Conservation (phyloP, 2,113 vertebrate species). For the Rana temporaria region DNA sequence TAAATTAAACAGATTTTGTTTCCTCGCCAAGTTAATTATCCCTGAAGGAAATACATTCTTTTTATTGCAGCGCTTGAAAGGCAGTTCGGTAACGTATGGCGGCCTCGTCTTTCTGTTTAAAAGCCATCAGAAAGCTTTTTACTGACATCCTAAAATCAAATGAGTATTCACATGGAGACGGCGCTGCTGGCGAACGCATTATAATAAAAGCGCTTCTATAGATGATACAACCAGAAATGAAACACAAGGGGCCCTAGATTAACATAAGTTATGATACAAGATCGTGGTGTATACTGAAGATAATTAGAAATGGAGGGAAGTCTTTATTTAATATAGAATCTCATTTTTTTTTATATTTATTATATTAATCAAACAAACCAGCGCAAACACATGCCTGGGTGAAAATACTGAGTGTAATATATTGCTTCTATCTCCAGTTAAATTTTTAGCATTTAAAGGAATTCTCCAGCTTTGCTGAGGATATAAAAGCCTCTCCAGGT, state of each 20-base stretch:
- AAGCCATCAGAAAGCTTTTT: slow-evolving; percentile 32
- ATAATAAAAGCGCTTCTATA: background rate
- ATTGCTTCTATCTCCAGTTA: too few species aligned
- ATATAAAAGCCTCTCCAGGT: too few species aligned
- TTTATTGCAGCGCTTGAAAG: background rate
- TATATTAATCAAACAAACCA: too few species aligned
- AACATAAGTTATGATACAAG: background rate
- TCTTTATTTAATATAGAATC: background rate
- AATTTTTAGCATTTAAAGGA: too few species aligned
- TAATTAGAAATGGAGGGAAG: background rate
- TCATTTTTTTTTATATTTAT: background rate
- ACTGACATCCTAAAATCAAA: slow-evolving; percentile 6
- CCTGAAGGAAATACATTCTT: slow-evolving; percentile 10
- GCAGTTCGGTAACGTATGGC: background rate
- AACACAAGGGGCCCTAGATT: slow-evolving; percentile 13
- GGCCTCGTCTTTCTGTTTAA: background rate
- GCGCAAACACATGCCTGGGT: too few species aligned
- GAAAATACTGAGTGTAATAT: too few species aligned
- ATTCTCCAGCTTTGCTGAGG: too few species aligned
- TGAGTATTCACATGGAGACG: background rate
- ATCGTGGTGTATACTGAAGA: background rate
- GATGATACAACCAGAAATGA: background rate
- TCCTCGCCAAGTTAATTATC: slow-evolving; percentile 17
- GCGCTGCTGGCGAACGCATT: background rate
- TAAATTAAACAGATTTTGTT: background rate